A percentile compares a stretch with the other conserved stretches of the same genome.
Conservation (phyloP, 1,140 invertebrate genomes). For the Heliconius hermathena region DNA sequence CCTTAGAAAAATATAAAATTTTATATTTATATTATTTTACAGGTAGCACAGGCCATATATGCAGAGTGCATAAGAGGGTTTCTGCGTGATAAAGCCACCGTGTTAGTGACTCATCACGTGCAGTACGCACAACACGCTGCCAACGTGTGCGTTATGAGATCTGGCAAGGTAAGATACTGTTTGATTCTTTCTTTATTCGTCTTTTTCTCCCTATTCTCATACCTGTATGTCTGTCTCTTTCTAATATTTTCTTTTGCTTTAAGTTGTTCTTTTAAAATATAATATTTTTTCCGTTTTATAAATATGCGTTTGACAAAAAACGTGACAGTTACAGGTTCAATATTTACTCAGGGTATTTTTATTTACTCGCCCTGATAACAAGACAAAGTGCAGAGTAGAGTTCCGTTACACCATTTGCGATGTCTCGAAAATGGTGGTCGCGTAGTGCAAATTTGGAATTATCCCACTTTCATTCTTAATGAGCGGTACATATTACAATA, state of each 20-base stretch:
- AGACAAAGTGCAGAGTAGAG: too few relatives aligned
- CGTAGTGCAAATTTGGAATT: too few relatives aligned
- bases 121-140: constrained; percentile 83
- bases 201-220: neutral
- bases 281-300: too few relatives aligned
- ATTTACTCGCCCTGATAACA: too few relatives aligned
- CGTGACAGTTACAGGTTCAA: too few relatives aligned
- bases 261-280: too few relatives aligned
- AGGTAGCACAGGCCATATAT: constrained; percentile 69
- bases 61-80: constrained; percentile 68
- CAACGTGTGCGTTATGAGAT: constrained; percentile 80
- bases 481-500: too few relatives aligned
- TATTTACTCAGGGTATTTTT: too few relatives aligned
- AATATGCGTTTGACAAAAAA: too few relatives aligned
- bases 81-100: constrained; percentile 63
- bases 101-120: constrained; percentile 86
- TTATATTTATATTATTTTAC: neutral
- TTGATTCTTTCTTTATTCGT: neutral
- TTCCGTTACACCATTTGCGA: too few relatives aligned
- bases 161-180: constrained; percentile 47
- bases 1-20: too few relatives aligned
- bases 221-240: neutral
- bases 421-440: neutral
- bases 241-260: neutral
- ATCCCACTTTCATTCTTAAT: too few relatives aligned